Conservation (phyloP, 2,113 vertebrate species). For the Bos javanicus region DNA sequence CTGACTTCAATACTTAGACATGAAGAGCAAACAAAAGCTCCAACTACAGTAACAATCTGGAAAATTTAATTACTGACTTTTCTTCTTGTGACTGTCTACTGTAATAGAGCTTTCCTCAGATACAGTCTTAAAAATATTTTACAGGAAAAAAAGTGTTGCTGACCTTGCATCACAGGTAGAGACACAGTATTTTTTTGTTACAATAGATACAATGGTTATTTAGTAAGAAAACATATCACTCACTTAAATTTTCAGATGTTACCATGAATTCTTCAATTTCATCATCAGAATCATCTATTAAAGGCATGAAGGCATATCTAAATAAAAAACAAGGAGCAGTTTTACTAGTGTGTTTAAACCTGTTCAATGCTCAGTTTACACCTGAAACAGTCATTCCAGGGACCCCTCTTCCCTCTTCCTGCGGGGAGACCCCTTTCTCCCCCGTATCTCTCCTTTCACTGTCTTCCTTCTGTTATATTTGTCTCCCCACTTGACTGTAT, state of each 20-base stretch:
- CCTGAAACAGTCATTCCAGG: neutral
- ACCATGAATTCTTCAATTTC: conserved; percentile 89
- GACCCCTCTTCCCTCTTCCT: neutral
- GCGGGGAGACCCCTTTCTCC: neutral
- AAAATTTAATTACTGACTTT: neutral
- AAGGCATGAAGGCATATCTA: conserved; percentile 91
- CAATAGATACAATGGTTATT: neutral
- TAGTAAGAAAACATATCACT: conserved; percentile 28
- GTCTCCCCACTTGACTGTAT: neutral
- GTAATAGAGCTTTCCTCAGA: neutral
- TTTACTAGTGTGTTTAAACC: neutral
- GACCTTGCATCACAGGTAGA: neutral
- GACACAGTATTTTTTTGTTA: neutral
- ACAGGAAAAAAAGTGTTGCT: neutral
- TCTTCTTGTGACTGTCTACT: neutral
- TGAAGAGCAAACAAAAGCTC: neutral
- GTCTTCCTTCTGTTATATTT: too few species aligned
- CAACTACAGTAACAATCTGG: neutral
- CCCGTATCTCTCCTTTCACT: neutral
- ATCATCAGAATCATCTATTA: conserved; percentile 92
- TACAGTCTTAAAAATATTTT: neutral
- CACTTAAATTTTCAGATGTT: conserved; percentile 84
- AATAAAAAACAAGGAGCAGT: neutral
- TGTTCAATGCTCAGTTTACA: neutral
- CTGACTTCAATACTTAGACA: neutral